phyloP scores from a whole-genome alignment of 2,113 vertebrate genomes.

The pig (Sus scrofa) region T2T-Sscrofa CM000824.6:29883001-29883500 shows the following conservation, averaged over 20 bases:
- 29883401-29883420: not conserved
- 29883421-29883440: not conserved
- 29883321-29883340: not conserved
- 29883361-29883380: not conserved
- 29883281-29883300: not conserved
- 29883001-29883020: constrained; percentile 42
- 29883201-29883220: not conserved
- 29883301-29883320: not conserved
- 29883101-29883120: constrained; percentile 11
- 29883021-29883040: not conserved
- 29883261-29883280: constrained; percentile 12
- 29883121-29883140: not conserved
- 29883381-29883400: not conserved
- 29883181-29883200: not conserved
- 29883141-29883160: not conserved
- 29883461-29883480: not conserved
- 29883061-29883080: not conserved
- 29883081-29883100: not conserved
- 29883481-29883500: not conserved
- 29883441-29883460: not conserved
- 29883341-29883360: constrained; percentile 12
- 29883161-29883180: not conserved
- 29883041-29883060: not conserved
- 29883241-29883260: not conserved
- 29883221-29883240: not conserved